Evolutionary conservation across 2,888 invertebrate genomes (phyloP).

Genomic region (Chrysolina haemoptera): DNA sequence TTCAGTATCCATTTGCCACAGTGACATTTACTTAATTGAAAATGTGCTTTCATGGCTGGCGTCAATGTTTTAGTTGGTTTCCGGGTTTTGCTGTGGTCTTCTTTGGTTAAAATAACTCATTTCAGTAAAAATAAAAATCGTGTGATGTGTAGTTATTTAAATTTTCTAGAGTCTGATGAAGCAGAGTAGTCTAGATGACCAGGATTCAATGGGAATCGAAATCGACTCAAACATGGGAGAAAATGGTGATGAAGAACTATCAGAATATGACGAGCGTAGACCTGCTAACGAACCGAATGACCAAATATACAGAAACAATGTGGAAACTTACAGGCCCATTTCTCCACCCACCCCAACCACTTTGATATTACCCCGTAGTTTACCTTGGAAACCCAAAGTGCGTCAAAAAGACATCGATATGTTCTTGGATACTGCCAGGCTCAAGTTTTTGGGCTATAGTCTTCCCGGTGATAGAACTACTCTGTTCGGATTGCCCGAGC

Average conservation of each 20-base stretch:
- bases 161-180: conserved; percentile 84
- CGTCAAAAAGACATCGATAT: conserved; percentile 93
- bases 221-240: conserved; percentile 74
- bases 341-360: conserved; percentile 55
- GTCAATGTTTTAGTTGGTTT: no score
- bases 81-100: no score
- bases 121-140: no score
- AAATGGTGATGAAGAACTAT: conserved; percentile 68
- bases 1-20: no score
- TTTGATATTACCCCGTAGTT: conserved; percentile 68
- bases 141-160: background rate
- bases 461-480: conserved; percentile 90
- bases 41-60: no score
- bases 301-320: conserved; percentile 62
- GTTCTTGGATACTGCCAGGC: conserved; percentile 91
- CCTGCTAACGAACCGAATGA: conserved; percentile 68
- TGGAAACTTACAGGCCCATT: conserved; percentile 58
- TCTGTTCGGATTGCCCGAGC: conserved; percentile 94
- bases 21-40: no score
- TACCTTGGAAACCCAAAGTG: conserved; percentile 99
- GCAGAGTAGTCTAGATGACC: conserved; percentile 92
- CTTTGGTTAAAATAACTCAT: no score
- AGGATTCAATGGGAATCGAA: conserved; percentile 78
- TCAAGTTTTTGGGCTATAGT: conserved; percentile 97
- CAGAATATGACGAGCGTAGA: conserved; percentile 72